Percentiles rank a stretch among this genome's conserved stretches.
These are phyloP conservation scores for Taenaris catops DNA, from an alignment of 2,888 invertebrate genomes.

Conservation along the genomic window DNA sequence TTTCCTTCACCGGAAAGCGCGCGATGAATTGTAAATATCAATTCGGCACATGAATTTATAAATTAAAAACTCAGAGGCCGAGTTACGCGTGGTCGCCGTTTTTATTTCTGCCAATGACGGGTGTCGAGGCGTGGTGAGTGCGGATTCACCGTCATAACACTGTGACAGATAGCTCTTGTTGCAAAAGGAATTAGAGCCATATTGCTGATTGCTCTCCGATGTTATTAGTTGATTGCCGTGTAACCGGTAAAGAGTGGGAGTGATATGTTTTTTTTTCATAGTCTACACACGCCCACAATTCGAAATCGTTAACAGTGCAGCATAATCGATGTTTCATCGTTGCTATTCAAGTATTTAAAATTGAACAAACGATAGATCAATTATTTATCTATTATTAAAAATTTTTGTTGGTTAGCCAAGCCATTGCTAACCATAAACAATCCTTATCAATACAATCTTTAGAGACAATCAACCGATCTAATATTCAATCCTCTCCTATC, in stretches of 20 bases:
- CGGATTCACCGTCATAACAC: slow-evolving; percentile 36
- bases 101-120: slow-evolving; percentile 80
- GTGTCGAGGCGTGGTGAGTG: slow-evolving; percentile 75
- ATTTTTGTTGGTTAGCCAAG: too few relatives aligned
- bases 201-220: slow-evolving; percentile 28
- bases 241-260: slow-evolving; percentile 68
- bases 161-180: slow-evolving; percentile 39
- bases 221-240: slow-evolving; percentile 40
- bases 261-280: slow-evolving; percentile 72
- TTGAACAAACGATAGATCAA: slow-evolving; percentile 1
- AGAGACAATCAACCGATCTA: too few relatives aligned
- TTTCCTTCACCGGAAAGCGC: too few relatives aligned
- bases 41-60: too few relatives aligned
- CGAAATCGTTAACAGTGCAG: slow-evolving; percentile 46
- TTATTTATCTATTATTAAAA: too few relatives aligned
- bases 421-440: too few relatives aligned
- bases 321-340: slow-evolving; percentile 41
- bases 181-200: slow-evolving; percentile 36
- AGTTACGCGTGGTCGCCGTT: slow-evolving; percentile 77
- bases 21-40: too few relatives aligned
- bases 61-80: too few relatives aligned
- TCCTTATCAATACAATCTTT: too few relatives aligned
- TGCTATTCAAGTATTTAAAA: too few relatives aligned
- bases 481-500: too few relatives aligned
- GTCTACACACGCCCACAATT: slow-evolving; percentile 63